A percentile compares a stretch with the other conserved stretches of the same genome.
phyloP scores from a whole-genome alignment of 2,888 invertebrate species.

The Drosophila glabriapex region DNA sequence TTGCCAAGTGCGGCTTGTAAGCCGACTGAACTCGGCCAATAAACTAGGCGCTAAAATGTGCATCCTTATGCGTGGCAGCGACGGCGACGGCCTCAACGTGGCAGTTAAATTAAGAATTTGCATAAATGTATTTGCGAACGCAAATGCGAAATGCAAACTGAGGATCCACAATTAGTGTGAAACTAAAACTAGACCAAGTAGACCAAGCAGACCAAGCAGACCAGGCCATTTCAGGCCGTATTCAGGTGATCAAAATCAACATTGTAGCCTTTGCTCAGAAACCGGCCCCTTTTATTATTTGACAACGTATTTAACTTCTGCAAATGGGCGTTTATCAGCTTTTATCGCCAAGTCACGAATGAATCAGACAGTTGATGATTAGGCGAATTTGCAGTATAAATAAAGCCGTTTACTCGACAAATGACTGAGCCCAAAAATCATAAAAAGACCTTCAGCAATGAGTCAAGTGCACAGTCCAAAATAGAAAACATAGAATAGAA shows the following conservation, averaged over 20 bases:
- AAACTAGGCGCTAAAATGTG: constrained; percentile 65
- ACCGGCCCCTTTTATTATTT: background rate
- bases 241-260: background rate
- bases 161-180: background rate
- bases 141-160: constrained; percentile 5
- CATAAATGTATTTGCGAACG: constrained; percentile 30
- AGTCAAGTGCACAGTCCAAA: constrained; percentile 18
- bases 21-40: constrained; percentile 61
- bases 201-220: background rate
- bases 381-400: background rate
- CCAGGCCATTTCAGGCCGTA: background rate
- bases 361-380: background rate
- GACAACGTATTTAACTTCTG: background rate
- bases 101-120: constrained; percentile 54
- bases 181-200: background rate
- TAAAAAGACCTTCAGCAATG: background rate
- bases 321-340: background rate
- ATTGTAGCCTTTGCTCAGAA: background rate
- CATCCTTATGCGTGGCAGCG: constrained; percentile 17
- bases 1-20: constrained; percentile 25
- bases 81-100: constrained; percentile 18
- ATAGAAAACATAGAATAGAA: background rate
- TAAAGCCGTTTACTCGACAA: background rate
- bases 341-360: background rate
- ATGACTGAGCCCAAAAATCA: background rate